Evolutionary conservation across 2,797 vertebrate species (phyloP).

Genomic region (Florisuga fusca): DNA sequence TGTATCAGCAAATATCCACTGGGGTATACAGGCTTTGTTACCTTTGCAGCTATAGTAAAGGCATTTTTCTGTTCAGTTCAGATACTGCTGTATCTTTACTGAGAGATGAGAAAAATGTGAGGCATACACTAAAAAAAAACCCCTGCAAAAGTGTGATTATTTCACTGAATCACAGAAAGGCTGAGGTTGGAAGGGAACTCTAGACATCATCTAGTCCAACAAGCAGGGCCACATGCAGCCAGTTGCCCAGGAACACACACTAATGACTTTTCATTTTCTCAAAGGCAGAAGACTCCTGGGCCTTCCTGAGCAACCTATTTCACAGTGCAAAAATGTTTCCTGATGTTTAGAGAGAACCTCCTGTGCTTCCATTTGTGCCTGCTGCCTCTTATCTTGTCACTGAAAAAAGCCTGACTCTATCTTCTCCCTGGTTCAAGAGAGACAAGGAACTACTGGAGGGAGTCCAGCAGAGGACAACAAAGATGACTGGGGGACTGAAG

Average conservation of each 20-base stretch:
- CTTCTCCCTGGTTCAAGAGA: no score
- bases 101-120: background rate
- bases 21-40: background rate
- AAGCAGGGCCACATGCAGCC: background rate
- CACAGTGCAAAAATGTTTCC: background rate
- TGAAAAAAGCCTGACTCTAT: background rate
- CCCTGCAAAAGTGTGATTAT: background rate
- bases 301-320: background rate
- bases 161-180: background rate
- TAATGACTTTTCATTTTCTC: background rate
- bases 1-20: background rate
- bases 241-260: background rate
- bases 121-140: background rate
- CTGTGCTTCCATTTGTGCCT: background rate
- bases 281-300: background rate
- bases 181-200: background rate
- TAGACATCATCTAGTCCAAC: background rate
- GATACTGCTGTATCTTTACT: background rate
- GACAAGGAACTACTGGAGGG: no score
- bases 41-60: background rate
- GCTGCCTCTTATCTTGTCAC: background rate
- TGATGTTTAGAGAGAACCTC: background rate
- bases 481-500: no score
- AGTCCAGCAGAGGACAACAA: no score
- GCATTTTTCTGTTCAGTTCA: background rate